phyloP scores from a whole-genome alignment of 2,888 invertebrate genomes.

The Tetrapedia diversipes region DNA sequence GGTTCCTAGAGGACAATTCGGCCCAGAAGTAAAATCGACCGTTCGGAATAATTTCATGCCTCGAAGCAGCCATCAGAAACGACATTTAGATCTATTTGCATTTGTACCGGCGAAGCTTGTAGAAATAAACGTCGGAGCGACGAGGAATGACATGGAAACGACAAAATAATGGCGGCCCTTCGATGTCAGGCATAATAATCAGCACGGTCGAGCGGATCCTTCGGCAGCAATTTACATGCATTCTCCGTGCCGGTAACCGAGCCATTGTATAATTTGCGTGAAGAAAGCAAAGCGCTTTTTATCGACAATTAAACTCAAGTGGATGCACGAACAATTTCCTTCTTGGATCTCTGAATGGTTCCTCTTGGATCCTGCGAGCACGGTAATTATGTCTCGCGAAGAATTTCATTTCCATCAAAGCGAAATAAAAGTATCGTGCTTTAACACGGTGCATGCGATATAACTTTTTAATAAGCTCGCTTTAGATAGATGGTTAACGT shows the following conservation, averaged over 20 bases:
- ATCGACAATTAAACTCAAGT: conserved; percentile 11
- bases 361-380: not conserved
- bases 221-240: conserved; percentile 22
- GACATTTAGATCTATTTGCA: conserved; percentile 21
- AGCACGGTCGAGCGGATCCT: conserved; percentile 31
- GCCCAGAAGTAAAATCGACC: not conserved
- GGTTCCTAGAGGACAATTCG: not conserved
- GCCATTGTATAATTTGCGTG: conserved; percentile 9
- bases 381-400: not conserved
- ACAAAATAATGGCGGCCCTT: conserved; percentile 42
- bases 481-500: too few species aligned
- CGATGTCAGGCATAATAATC: conserved; percentile 43
- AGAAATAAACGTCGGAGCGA: conserved; percentile 20
- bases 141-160: conserved; percentile 29
- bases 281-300: conserved; percentile 22
- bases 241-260: not conserved
- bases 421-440: not conserved
- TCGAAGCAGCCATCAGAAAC: not conserved
- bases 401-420: too few species aligned
- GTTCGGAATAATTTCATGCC: not conserved
- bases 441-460: not conserved
- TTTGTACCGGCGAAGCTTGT: conserved; percentile 8
- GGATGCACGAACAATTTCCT: not conserved
- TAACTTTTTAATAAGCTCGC: not conserved
- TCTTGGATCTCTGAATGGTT: not conserved